Evolutionary conservation across 2,113 vertebrate genomes (phyloP).

Genomic region (Hypomesus transpacificus): DNA sequence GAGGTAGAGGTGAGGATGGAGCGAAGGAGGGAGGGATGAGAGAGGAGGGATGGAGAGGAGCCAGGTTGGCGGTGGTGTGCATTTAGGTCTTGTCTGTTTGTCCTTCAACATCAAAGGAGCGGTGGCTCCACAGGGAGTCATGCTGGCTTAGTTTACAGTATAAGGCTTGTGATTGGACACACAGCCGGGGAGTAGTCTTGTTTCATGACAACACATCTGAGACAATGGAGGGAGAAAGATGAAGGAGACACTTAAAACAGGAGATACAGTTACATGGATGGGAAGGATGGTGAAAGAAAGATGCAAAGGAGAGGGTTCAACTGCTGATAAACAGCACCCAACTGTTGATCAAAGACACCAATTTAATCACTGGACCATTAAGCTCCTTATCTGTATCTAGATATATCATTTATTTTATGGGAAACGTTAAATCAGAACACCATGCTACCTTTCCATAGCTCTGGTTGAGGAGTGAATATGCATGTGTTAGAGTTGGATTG

Average conservation of each 20-base stretch:
- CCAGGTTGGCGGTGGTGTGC: not conserved
- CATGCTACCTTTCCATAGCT: no score
- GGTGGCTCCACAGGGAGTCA: not conserved
- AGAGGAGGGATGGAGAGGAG: not conserved
- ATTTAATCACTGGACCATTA: not conserved
- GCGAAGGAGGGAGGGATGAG: not conserved
- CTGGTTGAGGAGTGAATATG: no score
- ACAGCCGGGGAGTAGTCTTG: not conserved
- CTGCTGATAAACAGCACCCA: not conserved
- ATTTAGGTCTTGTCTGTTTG: not conserved
- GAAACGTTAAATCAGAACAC: no score
- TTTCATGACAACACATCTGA: not conserved
- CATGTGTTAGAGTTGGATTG: no score
- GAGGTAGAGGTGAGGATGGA: not conserved
- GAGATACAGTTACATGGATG: no score
- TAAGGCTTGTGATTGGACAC: not conserved
- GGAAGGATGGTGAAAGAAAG: not conserved
- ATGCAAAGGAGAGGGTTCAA: slow-evolving; percentile 8
- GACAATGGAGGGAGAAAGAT: not conserved
- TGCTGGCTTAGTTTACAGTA: not conserved
- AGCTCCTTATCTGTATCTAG: no score
- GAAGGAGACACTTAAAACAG: not conserved
- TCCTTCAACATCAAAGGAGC: not conserved
- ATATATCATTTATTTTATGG: no score
- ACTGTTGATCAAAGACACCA: not conserved